A percentile compares a stretch with the other conserved stretches of the same genome.
Conservation (phyloP, 2,888 invertebrate species). For the Trilocha varians region DNA sequence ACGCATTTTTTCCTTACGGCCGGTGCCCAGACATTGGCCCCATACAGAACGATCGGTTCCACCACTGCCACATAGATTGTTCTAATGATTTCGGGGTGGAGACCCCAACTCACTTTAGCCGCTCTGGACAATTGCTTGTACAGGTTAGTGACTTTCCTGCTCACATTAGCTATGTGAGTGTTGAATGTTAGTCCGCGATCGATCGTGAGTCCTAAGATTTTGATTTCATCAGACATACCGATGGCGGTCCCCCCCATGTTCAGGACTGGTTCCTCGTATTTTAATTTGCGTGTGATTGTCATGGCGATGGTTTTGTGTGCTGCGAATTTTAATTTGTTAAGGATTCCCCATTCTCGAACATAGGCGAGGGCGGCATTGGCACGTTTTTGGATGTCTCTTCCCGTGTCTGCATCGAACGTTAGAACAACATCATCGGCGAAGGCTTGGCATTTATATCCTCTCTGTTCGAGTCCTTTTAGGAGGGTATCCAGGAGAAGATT, state of each 20-base stretch:
- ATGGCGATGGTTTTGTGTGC: not conserved
- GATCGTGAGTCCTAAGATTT: not conserved
- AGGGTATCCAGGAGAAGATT: slow-evolving; percentile 3
- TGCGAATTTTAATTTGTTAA: slow-evolving; percentile 4
- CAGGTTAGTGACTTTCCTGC: too few relatives aligned
- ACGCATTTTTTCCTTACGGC: too few relatives aligned
- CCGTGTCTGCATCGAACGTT: slow-evolving; percentile 6
- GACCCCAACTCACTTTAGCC: too few relatives aligned
- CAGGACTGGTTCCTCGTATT: not conserved
- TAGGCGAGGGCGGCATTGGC: slow-evolving; percentile 6
- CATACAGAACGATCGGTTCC: too few relatives aligned
- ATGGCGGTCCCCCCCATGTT: not conserved
- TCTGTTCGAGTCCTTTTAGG: not conserved
- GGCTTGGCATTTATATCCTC: not conserved
- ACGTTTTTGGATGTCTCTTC: slow-evolving; percentile 3
- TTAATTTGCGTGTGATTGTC: not conserved
- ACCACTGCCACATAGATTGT: slow-evolving; percentile 13
- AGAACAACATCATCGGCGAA: slow-evolving; percentile 9
- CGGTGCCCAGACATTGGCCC: too few relatives aligned
- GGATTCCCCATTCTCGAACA: slow-evolving; percentile 6
- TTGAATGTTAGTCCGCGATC: too few relatives aligned
- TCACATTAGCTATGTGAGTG: too few relatives aligned
- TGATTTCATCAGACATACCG: not conserved
- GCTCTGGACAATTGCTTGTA: too few relatives aligned
- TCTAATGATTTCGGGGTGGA: too few relatives aligned